A percentile compares a stretch with the other conserved stretches of the same genome.
Conservation (phyloP, 1,140 invertebrate species). For the Neodiprion virginianus region DNA sequence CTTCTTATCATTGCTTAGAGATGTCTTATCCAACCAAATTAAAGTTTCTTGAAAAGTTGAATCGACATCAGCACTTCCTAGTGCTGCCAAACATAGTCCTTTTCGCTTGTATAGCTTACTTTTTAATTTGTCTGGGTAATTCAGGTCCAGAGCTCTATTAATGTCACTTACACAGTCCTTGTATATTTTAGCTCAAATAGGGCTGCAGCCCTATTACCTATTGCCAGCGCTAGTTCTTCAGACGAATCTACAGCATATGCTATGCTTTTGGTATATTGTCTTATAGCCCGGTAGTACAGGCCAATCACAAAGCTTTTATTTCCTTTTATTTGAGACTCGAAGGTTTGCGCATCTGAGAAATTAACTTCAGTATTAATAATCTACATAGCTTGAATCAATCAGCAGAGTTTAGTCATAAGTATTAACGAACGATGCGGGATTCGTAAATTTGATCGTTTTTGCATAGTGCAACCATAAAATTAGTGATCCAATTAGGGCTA, state of each 20-base stretch:
- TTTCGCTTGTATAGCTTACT: slow-evolving; percentile 32
- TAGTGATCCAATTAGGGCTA: too few species aligned
- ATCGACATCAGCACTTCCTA: not conserved
- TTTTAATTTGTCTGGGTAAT: slow-evolving; percentile 41
- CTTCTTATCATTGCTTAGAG: not conserved
- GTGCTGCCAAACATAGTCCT: not conserved
- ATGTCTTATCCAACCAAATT: slow-evolving; percentile 21
- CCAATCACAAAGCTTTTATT: slow-evolving; percentile 29
- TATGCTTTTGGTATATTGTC: slow-evolving; percentile 69
- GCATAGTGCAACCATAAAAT: too few species aligned
- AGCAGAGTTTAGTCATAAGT: too few species aligned
- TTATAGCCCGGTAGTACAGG: slow-evolving; percentile 21
- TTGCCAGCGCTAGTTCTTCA: slow-evolving; percentile 67
- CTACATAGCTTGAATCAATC: too few species aligned
- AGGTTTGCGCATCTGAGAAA: too few species aligned
- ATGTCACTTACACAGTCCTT: slow-evolving; percentile 65
- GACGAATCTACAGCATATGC: slow-evolving; percentile 63
- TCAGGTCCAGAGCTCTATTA: slow-evolving; percentile 37
- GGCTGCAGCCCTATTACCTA: slow-evolving; percentile 76
- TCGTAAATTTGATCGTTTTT: too few species aligned
- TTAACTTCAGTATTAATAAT: too few species aligned
- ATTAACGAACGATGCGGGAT: too few species aligned
- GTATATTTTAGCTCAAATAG: slow-evolving; percentile 69
- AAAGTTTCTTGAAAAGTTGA: slow-evolving; percentile 14
- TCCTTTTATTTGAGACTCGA: slow-evolving; percentile 18